Percentiles rank a stretch among this genome's conserved stretches.
phyloP scores from a whole-genome alignment of 2,888 invertebrate genomes.

The Mythimna albipuncta region DNA sequence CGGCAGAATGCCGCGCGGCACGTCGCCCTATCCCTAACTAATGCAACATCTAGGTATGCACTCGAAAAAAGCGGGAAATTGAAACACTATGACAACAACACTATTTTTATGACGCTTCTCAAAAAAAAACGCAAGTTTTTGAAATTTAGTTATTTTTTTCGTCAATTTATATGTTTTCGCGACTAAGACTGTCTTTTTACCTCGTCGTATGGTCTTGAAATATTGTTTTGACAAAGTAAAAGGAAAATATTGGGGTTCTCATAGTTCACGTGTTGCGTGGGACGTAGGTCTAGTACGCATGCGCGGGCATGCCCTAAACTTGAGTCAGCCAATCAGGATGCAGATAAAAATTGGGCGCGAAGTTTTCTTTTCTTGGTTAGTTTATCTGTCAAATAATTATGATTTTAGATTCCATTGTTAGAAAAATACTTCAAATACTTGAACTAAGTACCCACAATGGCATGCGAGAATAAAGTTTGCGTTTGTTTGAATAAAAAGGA shows the following conservation, averaged over 20 bases:
- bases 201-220: not conserved
- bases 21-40: not conserved
- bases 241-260: slow-evolving; percentile 9
- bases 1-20: slow-evolving; percentile 28
- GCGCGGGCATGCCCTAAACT: slow-evolving; percentile 1
- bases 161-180: not conserved
- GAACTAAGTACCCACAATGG: not conserved
- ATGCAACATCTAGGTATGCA: slow-evolving; percentile 51
- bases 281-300: slow-evolving; percentile 19
- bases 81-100: not conserved
- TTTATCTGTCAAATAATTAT: not conserved
- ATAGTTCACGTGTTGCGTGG: slow-evolving; percentile 34
- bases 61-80: slow-evolving; percentile 19
- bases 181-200: not conserved
- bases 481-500: not conserved
- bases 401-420: not conserved
- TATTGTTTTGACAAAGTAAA: not conserved
- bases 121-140: not conserved
- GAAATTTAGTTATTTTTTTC: not conserved
- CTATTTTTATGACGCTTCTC: not conserved
- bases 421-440: not conserved
- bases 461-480: not conserved
- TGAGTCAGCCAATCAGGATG: slow-evolving; percentile 14
- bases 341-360: slow-evolving; percentile 25
- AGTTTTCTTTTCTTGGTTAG: slow-evolving; percentile 8